These are phyloP conservation scores for Brachionus sp. DNA, from an alignment of 1,140 invertebrate species.

Conservation along the genomic window DNA sequence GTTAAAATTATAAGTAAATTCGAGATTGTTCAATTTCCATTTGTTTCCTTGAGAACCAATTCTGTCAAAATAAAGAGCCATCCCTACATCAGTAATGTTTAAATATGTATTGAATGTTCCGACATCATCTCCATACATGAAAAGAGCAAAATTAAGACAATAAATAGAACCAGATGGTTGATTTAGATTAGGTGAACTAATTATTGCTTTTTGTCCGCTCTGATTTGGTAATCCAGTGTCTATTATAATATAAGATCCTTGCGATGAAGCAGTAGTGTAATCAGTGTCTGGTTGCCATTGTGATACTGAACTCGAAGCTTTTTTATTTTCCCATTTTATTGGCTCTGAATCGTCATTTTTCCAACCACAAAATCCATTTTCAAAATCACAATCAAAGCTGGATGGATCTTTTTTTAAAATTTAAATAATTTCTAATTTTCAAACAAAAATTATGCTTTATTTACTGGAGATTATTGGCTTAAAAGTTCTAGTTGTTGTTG, in stretches of 20 bases:
- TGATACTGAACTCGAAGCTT: slow-evolving; percentile 48
- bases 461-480: slow-evolving; percentile 47
- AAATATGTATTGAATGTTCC: slow-evolving; percentile 15
- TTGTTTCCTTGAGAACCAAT: slow-evolving; percentile 16
- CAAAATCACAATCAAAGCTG: slow-evolving; percentile 53
- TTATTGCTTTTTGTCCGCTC: slow-evolving; percentile 46
- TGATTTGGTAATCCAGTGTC: slow-evolving; percentile 32
- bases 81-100: background rate
- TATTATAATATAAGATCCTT: slow-evolving; percentile 51
- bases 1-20: background rate
- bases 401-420: background rate
- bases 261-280: slow-evolving; percentile 58
- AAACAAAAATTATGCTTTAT: background rate
- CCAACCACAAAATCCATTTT: slow-evolving; percentile 46
- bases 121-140: slow-evolving; percentile 43
- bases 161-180: background rate
- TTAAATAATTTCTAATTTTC: background rate
- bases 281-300: slow-evolving; percentile 63
- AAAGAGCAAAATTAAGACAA: background rate
- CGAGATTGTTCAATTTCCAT: background rate
- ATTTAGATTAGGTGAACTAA: slow-evolving; percentile 52
- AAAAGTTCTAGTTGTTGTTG: slow-evolving; percentile 46
- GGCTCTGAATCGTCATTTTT: slow-evolving; percentile 47
- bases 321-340: slow-evolving; percentile 53
- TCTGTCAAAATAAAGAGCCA: background rate